Conservation (phyloP, 2,888 invertebrate genomes). For the Argyresthia goedartella region DNA sequence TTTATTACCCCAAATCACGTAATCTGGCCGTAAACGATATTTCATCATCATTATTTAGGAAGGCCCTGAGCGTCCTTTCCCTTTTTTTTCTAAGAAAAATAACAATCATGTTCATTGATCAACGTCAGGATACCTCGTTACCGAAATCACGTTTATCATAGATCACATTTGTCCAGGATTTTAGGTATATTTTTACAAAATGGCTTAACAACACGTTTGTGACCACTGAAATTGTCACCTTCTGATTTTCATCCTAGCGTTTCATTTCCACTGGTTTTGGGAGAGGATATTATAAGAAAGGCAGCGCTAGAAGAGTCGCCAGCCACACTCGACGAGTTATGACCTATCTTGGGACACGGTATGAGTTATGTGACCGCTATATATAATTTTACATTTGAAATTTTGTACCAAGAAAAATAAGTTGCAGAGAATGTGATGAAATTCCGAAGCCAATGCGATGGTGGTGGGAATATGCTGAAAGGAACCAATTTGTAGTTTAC, state of each 20-base stretch:
- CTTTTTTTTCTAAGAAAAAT: conserved; percentile 53
- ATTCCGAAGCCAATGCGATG: background rate
- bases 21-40: conserved; percentile 64
- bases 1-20: conserved; percentile 64
- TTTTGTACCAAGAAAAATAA: conserved; percentile 36
- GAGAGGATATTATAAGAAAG: conserved; percentile 31
- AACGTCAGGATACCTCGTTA: conserved; percentile 54
- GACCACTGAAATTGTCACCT: background rate
- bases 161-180: conserved; percentile 66
- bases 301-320: conserved; percentile 46
- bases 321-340: conserved; percentile 69
- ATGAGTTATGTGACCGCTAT: conserved; percentile 56
- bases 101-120: conserved; percentile 53
- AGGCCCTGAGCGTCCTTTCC: conserved; percentile 42
- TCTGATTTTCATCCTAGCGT: conserved; percentile 15
- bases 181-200: conserved; percentile 31
- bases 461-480: conserved; percentile 3
- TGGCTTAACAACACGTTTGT: conserved; percentile 17
- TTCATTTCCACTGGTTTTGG: conserved; percentile 20
- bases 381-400: conserved; percentile 48
- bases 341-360: conserved; percentile 48
- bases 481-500: too few relatives aligned
- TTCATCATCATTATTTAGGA: conserved; percentile 59
- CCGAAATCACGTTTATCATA: conserved; percentile 68
- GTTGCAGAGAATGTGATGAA: background rate